Percentiles rank a stretch among this genome's conserved stretches.
Evolutionary conservation across 2,888 invertebrate genomes (phyloP).

Genomic region (Nomada lathburiana): DNA sequence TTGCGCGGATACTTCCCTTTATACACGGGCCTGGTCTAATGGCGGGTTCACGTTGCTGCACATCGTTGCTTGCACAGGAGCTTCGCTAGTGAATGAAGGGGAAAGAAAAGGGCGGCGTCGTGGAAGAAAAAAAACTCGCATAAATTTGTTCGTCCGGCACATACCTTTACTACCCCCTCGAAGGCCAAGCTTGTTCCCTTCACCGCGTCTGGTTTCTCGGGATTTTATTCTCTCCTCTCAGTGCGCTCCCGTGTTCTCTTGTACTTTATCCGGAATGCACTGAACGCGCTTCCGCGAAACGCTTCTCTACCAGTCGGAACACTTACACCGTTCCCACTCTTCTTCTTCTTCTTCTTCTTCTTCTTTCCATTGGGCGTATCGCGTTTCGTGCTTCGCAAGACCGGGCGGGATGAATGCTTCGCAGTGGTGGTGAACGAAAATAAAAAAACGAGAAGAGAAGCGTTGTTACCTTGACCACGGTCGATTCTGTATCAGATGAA

Average conservation of each 20-base stretch:
- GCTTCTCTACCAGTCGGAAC: background rate
- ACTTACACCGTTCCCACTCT: background rate
- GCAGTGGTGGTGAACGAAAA: background rate
- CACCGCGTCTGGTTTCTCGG: background rate
- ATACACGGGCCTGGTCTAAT: slow-evolving; percentile 56
- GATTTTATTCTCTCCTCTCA: slow-evolving; percentile 28
- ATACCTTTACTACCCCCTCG: slow-evolving; percentile 45
- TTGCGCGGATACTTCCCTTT: slow-evolving; percentile 58
- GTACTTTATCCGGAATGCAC: background rate
- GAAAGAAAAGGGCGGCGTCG: slow-evolving; percentile 41
- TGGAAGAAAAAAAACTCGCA: slow-evolving; percentile 45
- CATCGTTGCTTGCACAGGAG: slow-evolving; percentile 44
- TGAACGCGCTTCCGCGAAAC: slow-evolving; percentile 5
- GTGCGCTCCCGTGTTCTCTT: background rate
- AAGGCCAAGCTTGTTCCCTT: slow-evolving; percentile 24
- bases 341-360: background rate
- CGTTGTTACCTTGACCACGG: background rate
- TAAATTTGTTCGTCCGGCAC: slow-evolving; percentile 55
- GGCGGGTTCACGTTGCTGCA: slow-evolving; percentile 46
- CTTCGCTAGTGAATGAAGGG: slow-evolving; percentile 16
- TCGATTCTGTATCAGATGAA: background rate
- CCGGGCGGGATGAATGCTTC: background rate
- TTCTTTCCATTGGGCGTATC: too few relatives aligned
- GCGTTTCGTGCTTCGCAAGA: background rate
- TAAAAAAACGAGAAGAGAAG: background rate